A percentile compares a stretch with the other conserved stretches of the same genome.
Conservation (phyloP, 30 jellyfish, hydroid and myxozoan genomes). For the Mastigias papua region DNA sequence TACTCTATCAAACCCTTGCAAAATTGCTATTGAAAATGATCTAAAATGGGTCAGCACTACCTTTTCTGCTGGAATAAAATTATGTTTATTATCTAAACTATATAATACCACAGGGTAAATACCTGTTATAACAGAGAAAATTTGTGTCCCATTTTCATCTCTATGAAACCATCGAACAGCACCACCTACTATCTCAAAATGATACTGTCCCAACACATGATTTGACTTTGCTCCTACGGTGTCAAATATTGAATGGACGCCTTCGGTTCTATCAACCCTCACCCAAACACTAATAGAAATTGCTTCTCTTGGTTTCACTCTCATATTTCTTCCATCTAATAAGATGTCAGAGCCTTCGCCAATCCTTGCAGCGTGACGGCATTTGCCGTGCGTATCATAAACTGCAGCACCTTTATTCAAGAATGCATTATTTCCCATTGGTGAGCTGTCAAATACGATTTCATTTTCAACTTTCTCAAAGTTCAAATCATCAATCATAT, state of each 20-base stretch:
- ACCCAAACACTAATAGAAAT: constrained; percentile 91
- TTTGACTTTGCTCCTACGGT: constrained; percentile 91
- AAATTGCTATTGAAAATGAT: too few species aligned
- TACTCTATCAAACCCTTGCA: too few species aligned
- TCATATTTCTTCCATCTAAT: constrained; percentile 93
- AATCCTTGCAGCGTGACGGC: constrained; percentile 93
- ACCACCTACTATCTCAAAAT: constrained; percentile 97
- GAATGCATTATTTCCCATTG: constrained; percentile 92
- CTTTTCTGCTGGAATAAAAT: not conserved
- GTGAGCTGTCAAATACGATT: constrained; percentile 84
- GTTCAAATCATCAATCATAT: constrained; percentile 77
- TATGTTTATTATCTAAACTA: not conserved
- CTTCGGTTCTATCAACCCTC: constrained; percentile 82
- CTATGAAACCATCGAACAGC: constrained; percentile 99
- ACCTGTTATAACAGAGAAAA: constrained; percentile 95
- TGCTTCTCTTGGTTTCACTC: constrained; percentile 90
- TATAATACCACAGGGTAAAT: not conserved
- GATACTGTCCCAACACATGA: constrained; percentile 92
- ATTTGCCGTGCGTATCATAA: constrained; percentile 94
- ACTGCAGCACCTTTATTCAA: constrained; percentile 91
- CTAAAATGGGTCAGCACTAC: not conserved
- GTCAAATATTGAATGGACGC: constrained; percentile 96
- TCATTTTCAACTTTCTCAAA: constrained; percentile 94
- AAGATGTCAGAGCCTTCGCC: constrained; percentile 89
- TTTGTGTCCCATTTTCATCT: constrained; percentile 87